Percentiles rank a stretch among this genome's conserved stretches.
phyloP scores from a whole-genome alignment of 2,113 vertebrate genomes.

The Hirundichthys speculiger region DNA sequence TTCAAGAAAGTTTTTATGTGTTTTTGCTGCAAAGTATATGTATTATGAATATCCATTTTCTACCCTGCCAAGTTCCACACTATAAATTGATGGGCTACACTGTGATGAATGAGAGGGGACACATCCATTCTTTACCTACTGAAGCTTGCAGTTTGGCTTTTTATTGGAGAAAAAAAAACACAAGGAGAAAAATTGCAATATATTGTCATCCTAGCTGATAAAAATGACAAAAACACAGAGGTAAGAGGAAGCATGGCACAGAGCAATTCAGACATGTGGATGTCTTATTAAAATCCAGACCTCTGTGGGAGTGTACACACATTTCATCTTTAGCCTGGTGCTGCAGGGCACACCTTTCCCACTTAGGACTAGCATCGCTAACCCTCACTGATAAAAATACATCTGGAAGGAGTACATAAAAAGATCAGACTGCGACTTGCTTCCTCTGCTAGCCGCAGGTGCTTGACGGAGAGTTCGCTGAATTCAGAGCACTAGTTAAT shows the following conservation, averaged over 20 bases:
- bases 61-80: background rate
- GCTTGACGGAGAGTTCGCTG: conserved; percentile 39
- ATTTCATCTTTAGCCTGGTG: conserved; percentile 32
- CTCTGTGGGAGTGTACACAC: conserved; percentile 7
- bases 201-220: conserved; percentile 7
- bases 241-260: conserved; percentile 30
- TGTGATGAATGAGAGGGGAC: conserved; percentile 29
- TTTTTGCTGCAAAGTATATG: conserved; percentile 7
- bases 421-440: conserved; percentile 46
- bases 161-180: conserved; percentile 19
- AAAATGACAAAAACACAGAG: conserved; percentile 10
- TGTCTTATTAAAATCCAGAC: conserved; percentile 49
- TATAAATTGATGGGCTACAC: conserved; percentile 19
- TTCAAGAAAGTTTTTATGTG: conserved; percentile 9
- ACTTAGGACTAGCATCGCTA: conserved; percentile 45
- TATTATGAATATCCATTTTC: conserved; percentile 12
- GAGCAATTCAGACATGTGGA: conserved; percentile 41
- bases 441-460: conserved; percentile 48
- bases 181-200: conserved; percentile 12
- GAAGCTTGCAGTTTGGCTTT: conserved; percentile 16
- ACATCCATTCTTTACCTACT: conserved; percentile 29
- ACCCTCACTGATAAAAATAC: conserved; percentile 69
- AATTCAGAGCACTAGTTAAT: conserved; percentile 24
- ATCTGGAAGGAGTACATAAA: conserved; percentile 56
- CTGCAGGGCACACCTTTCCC: conserved; percentile 47